phyloP scores from a whole-genome alignment of 2,113 vertebrate species.

The Nansenia antarctica region DNA sequence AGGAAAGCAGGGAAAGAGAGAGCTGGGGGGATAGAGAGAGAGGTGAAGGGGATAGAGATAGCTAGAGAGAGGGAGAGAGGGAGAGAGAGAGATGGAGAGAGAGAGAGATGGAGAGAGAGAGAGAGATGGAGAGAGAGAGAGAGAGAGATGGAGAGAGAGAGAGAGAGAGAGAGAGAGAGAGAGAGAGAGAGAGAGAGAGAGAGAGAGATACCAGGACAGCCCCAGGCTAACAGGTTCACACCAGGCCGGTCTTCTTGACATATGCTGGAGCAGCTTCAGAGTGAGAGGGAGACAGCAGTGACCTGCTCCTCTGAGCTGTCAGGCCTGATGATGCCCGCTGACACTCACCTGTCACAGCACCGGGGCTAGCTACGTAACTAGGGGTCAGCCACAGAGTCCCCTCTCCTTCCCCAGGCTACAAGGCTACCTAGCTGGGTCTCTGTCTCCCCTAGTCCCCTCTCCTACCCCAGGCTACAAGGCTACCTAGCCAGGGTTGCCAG shows the following conservation, averaged over 20 bases:
- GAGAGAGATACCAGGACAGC: constrained; percentile 47
- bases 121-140: neutral
- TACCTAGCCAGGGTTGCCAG: no score
- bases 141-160: neutral
- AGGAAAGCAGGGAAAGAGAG: neutral
- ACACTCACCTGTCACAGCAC: constrained; percentile 66
- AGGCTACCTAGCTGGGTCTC: no score
- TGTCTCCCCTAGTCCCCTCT: no score
- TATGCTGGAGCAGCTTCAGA: constrained; percentile 65
- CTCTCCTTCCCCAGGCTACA: no score
- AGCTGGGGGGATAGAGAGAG: neutral
- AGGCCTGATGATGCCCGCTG: constrained; percentile 54
- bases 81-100: neutral
- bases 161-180: constrained; percentile 41
- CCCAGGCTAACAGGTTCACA: constrained; percentile 54
- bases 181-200: constrained; percentile 40
- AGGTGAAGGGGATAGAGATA: neutral
- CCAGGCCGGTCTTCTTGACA: no score
- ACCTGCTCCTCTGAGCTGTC: constrained; percentile 73
- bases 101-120: neutral
- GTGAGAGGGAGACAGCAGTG: constrained; percentile 69
- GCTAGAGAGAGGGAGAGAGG: neutral
- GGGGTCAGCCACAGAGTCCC: no score
- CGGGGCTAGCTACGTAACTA: no score
- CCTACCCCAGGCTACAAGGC: no score